Evolutionary conservation across 2,113 vertebrate genomes (phyloP).

Genomic region (Barbus barbus): DNA sequence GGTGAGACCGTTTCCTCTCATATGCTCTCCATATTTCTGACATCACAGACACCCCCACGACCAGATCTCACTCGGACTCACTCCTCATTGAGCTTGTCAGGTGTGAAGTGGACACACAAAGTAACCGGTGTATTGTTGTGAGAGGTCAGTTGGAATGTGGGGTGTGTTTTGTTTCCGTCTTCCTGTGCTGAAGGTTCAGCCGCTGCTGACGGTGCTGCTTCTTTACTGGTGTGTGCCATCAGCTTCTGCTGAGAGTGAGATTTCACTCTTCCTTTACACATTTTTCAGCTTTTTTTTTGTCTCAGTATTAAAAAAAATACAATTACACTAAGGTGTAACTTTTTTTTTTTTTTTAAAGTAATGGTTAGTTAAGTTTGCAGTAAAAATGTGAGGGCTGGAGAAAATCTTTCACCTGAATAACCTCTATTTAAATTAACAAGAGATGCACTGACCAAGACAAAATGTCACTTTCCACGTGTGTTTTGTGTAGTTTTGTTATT

Average conservation of each 20-base stretch:
- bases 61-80: neutral
- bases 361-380: neutral
- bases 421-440: neutral
- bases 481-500: neutral
- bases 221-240: neutral
- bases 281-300: neutral
- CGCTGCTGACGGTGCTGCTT: neutral
- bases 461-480: neutral
- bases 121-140: neutral
- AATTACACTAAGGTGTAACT: neutral
- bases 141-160: neutral
- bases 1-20: neutral
- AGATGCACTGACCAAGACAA: neutral
- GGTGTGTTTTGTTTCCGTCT: slow-evolving; percentile 14
- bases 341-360: neutral
- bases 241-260: neutral
- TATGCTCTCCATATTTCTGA: neutral
- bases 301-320: neutral
- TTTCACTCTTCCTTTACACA: neutral
- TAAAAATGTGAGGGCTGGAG: neutral
- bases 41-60: neutral
- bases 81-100: neutral
- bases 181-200: slow-evolving; percentile 7
- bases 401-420: neutral
- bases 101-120: neutral